phyloP scores from a whole-genome alignment of 2,888 invertebrate genomes.

The Idaea biselata region DNA sequence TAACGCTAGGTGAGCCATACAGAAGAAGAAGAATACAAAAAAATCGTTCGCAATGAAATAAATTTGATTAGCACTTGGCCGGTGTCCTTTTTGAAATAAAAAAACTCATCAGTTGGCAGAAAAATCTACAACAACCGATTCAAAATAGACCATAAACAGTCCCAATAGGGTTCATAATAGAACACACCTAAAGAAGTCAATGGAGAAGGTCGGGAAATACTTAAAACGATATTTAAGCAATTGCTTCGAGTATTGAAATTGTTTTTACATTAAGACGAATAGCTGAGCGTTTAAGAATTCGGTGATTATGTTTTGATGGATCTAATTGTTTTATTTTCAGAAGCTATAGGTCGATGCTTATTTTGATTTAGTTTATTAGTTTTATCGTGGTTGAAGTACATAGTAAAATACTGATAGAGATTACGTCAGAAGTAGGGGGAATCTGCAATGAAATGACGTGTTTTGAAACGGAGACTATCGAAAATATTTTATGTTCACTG shows the following conservation, averaged over 20 bases:
- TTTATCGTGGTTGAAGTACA: too few relatives aligned
- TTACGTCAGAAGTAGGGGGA: too few relatives aligned
- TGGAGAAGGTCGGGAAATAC: conserved; percentile 27
- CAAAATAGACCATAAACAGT: conserved; percentile 12
- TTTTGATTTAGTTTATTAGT: too few relatives aligned
- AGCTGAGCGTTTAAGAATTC: conserved; percentile 28
- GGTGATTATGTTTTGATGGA: conserved; percentile 29
- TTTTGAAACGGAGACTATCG: too few relatives aligned
- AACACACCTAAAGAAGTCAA: conserved; percentile 17
- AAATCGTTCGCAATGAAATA: too few relatives aligned
- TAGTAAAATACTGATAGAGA: too few relatives aligned
- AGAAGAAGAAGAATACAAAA: too few relatives aligned
- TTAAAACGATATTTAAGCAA: conserved; percentile 39
- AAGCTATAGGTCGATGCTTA: conserved; percentile 5
- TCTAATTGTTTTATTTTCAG: conserved; percentile 14
- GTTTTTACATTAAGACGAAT: conserved; percentile 47
- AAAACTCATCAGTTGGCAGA: conserved; percentile 22
- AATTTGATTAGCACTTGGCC: conserved; percentile 59
- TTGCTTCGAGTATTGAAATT: conserved; percentile 47
- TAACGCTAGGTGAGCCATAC: too few relatives aligned
- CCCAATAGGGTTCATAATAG: conserved; percentile 25
- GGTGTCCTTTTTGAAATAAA: conserved; percentile 43
- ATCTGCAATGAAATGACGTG: too few relatives aligned
- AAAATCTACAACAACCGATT: conserved; percentile 19
- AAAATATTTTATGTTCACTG: too few relatives aligned